Percentiles rank a stretch among this genome's conserved stretches.
These are phyloP conservation scores for Habroteleia sp. DNA, from an alignment of 2,888 invertebrate genomes.

Conservation along the genomic window DNA sequence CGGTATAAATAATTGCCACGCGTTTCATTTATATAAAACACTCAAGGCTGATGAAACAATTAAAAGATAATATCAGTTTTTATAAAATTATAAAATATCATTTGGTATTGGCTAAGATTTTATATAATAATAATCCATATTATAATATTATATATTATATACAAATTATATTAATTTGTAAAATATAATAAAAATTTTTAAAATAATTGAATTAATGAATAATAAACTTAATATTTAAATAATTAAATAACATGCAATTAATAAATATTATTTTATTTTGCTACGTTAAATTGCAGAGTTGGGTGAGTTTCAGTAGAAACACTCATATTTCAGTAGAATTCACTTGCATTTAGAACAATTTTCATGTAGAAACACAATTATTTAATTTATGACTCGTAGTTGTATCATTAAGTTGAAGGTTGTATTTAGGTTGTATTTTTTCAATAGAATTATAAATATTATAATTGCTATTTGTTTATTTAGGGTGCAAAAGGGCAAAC, in stretches of 20 bases:
- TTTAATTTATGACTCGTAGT: too few species aligned
- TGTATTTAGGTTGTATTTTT: too few species aligned
- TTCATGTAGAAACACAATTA: not conserved
- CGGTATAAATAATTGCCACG: not conserved
- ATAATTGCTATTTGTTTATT: not conserved
- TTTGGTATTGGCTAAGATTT: not conserved
- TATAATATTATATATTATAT: too few species aligned
- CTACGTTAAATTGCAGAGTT: slow-evolving; percentile 71
- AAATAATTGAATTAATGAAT: too few species aligned
- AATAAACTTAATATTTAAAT: too few species aligned
- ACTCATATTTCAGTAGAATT: slow-evolving; percentile 13
- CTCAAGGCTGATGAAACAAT: not conserved
- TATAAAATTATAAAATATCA: not conserved
- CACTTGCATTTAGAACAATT: slow-evolving; percentile 3
- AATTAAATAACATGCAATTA: slow-evolving; percentile 64
- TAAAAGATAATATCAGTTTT: slow-evolving; percentile 3
- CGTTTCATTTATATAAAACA: not conserved
- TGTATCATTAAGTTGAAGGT: too few species aligned
- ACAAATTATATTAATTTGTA: too few species aligned
- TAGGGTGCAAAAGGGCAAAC: slow-evolving; percentile 88
- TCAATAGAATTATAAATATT: not conserved
- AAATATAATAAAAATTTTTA: too few species aligned
- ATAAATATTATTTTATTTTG: slow-evolving; percentile 74
- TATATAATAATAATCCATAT: too few species aligned
- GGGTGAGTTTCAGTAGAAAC: slow-evolving; percentile 74